Percentiles rank a stretch among this genome's conserved stretches.
These are phyloP conservation scores for Anneissia japonica DNA, from an alignment of 35 echinoderm and acorn worm genomes.

Conservation along the genomic window DNA sequence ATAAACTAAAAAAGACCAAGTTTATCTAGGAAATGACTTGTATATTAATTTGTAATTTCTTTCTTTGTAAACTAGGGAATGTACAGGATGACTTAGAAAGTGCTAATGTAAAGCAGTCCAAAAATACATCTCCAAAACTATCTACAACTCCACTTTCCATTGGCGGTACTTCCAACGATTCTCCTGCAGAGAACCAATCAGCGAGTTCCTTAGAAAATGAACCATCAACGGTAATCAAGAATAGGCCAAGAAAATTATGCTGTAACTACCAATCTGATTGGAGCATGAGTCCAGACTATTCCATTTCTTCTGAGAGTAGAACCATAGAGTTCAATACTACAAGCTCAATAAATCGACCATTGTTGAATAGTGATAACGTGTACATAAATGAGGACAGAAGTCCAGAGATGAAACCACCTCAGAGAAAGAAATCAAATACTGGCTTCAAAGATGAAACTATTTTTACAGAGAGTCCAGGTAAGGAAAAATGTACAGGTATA, in stretches of 20 bases:
- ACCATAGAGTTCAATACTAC: constrained; percentile 45
- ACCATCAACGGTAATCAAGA: not conserved
- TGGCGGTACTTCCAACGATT: constrained; percentile 31
- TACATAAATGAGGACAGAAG: constrained; percentile 83
- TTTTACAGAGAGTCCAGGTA: not conserved
- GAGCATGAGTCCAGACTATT: constrained; percentile 36
- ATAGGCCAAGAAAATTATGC: not conserved
- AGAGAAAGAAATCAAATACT: not conserved
- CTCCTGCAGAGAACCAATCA: constrained; percentile 7
- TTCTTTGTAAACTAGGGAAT: not conserved
- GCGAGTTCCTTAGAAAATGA: not conserved
- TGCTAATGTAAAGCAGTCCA: not conserved
- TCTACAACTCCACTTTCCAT: constrained; percentile 23
- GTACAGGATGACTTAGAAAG: not conserved
- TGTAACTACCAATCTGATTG: constrained; percentile 42
- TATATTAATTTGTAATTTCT: too few relatives aligned
- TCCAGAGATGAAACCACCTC: constrained; percentile 49
- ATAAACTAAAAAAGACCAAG: too few relatives aligned
- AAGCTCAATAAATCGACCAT: constrained; percentile 63
- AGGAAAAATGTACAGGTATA: too few relatives aligned
- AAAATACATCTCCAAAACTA: not conserved
- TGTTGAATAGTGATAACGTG: constrained; percentile 83
- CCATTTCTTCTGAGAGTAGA: constrained; percentile 12
- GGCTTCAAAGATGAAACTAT: not conserved
- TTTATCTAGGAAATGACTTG: too few relatives aligned